Percentiles rank a stretch among this genome's conserved stretches.
Evolutionary conservation across 1,140 invertebrate species (phyloP).

Genomic region (Zaprionus kolodkinae): DNA sequence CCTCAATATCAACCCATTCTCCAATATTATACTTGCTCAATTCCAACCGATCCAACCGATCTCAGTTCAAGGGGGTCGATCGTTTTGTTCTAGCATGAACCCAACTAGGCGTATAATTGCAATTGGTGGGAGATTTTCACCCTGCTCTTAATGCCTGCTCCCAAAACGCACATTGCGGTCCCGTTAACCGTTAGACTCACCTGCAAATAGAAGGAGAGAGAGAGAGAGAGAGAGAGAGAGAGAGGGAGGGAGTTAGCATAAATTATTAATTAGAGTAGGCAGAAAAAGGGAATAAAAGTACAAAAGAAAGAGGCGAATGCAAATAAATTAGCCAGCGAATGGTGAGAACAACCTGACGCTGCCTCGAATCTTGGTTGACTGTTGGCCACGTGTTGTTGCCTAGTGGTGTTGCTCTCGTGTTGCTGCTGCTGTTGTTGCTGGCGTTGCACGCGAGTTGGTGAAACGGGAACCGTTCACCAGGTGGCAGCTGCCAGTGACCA

Average conservation of each 20-base stretch:
- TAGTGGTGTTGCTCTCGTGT: constrained; percentile 4
- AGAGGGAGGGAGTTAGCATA: constrained; percentile 44
- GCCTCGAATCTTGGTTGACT: constrained; percentile 4
- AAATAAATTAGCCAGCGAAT: constrained; percentile 70
- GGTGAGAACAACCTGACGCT: constrained; percentile 54
- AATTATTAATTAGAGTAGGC: constrained; percentile 68
- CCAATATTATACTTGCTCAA: not conserved
- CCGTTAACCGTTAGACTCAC: constrained; percentile 70
- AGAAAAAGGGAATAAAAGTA: constrained; percentile 1
- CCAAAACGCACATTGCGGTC: constrained; percentile 41
- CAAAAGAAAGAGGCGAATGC: constrained; percentile 53
- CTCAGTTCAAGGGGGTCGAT: not conserved
- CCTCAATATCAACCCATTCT: not conserved
- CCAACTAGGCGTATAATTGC: constrained; percentile 19
- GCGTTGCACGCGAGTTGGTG: constrained; percentile 66
- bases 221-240: constrained; percentile 21
- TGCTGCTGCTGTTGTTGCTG: constrained; percentile 35
- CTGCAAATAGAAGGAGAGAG: too few relatives aligned
- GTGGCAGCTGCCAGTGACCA: constrained; percentile 63
- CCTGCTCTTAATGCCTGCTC: constrained; percentile 34
- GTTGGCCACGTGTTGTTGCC: constrained; percentile 8
- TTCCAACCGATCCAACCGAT: not conserved
- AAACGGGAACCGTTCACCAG: constrained; percentile 43
- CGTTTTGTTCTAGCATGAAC: constrained; percentile 4
- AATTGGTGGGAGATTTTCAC: constrained; percentile 14